These are phyloP conservation scores for Harpagoxenus sublaevis DNA, from an alignment of 2,888 invertebrate species.

Conservation along the genomic window DNA sequence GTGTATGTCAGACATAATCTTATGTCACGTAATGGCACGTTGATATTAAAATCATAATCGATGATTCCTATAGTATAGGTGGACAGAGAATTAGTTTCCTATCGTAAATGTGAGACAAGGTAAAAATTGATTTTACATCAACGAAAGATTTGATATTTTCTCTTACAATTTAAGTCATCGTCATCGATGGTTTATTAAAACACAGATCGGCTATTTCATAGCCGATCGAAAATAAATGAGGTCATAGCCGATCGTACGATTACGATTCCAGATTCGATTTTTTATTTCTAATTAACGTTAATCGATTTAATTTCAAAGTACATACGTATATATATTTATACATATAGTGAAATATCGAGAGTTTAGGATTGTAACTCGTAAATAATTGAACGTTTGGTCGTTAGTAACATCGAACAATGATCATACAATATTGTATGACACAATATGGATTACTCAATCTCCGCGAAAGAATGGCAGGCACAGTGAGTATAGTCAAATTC, in stretches of 20 bases:
- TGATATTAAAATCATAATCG: background rate
- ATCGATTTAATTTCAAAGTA: background rate
- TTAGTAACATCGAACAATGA: background rate
- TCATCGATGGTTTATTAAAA: background rate
- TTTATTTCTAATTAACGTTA: background rate
- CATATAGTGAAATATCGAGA: background rate
- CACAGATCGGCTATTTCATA: background rate
- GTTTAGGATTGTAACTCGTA: background rate
- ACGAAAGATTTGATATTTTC: constrained; percentile 5
- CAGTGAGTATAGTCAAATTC: background rate
- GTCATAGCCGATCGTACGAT: no score
- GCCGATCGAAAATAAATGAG: background rate
- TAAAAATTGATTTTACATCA: background rate
- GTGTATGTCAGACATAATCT: background rate
- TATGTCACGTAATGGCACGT: background rate
- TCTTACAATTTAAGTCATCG: background rate
- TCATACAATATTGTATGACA: background rate
- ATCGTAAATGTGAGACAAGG: background rate
- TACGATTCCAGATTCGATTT: background rate
- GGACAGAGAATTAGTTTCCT: background rate
- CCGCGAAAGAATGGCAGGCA: background rate
- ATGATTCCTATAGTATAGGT: background rate
- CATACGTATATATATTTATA: background rate
- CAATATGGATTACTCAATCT: background rate
- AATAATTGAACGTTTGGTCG: background rate